Percentiles rank a stretch among this genome's conserved stretches.
These are phyloP conservation scores for Boloria selene DNA, from an alignment of 2,888 invertebrate genomes.

Conservation along the genomic window DNA sequence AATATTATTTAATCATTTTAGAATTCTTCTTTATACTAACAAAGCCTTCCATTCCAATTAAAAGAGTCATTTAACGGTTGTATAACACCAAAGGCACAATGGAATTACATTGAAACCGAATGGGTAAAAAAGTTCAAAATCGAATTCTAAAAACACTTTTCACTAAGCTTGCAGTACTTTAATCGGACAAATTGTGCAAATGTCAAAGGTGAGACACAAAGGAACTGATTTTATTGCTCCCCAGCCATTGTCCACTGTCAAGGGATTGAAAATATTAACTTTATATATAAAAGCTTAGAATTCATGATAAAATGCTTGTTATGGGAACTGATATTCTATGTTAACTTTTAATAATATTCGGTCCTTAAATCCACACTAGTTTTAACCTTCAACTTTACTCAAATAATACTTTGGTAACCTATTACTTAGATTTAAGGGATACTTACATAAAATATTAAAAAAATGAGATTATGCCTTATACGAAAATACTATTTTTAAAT, in stretches of 20 bases:
- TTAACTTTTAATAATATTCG: too few relatives aligned
- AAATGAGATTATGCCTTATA: too few relatives aligned
- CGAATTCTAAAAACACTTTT: slow-evolving; percentile 28
- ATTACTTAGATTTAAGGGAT: too few relatives aligned
- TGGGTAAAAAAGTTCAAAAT: slow-evolving; percentile 11
- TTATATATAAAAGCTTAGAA: slow-evolving; percentile 26
- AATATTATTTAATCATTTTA: too few relatives aligned
- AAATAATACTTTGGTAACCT: too few relatives aligned
- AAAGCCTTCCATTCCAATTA: neutral
- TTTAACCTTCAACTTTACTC: too few relatives aligned
- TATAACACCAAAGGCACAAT: neutral
- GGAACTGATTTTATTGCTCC: slow-evolving; percentile 35
- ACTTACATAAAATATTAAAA: too few relatives aligned
- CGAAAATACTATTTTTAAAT: too few relatives aligned
- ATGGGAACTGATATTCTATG: too few relatives aligned
- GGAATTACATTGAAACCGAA: slow-evolving; percentile 12
- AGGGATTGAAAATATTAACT: slow-evolving; percentile 22
- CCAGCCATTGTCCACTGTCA: slow-evolving; percentile 28
- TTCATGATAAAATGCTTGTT: slow-evolving; percentile 14
- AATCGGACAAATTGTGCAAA: slow-evolving; percentile 39
- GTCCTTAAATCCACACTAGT: too few relatives aligned
- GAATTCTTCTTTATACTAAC: too few relatives aligned
- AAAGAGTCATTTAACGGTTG: neutral
- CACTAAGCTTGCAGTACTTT: slow-evolving; percentile 31
- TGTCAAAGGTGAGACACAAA: slow-evolving; percentile 39